Evolutionary conservation across 1,140 invertebrate species (phyloP).

Genomic region (Bombus confusus): DNA sequence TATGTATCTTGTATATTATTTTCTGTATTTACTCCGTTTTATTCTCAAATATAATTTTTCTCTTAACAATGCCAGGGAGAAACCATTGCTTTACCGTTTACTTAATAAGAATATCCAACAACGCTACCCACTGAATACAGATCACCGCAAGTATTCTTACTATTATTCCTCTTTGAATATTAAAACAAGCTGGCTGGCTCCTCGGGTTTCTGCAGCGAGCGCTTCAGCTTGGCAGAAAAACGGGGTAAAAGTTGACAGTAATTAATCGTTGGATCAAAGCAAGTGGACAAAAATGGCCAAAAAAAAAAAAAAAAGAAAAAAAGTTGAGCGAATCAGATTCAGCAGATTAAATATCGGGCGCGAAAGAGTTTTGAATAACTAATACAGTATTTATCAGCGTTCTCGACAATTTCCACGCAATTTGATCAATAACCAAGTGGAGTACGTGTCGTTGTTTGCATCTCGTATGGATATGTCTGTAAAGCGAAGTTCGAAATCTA

Average conservation of each 20-base stretch:
- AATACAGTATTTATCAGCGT: constrained; percentile 54
- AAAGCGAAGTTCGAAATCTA: constrained; percentile 45
- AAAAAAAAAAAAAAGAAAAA: no score
- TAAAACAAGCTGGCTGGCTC: not conserved
- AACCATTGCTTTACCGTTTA: not conserved
- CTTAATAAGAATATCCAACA: not conserved
- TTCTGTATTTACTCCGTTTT: not conserved
- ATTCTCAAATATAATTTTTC: not conserved
- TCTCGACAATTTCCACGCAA: constrained; percentile 47
- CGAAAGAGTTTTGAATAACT: constrained; percentile 40
- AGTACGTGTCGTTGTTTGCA: constrained; percentile 21
- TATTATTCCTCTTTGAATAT: not conserved
- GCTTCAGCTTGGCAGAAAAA: not conserved
- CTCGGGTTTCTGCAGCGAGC: no score
- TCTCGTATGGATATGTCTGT: constrained; percentile 42
- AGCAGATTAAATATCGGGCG: constrained; percentile 8
- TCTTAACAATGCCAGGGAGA: not conserved
- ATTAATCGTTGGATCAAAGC: constrained; percentile 7
- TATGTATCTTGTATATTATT: no score
- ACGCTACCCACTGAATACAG: not conserved
- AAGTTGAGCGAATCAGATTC: not conserved
- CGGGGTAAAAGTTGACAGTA: not conserved
- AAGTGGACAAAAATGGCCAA: not conserved
- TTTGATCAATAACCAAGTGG: constrained; percentile 54
- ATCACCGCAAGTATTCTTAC: not conserved